These are phyloP conservation scores for Lacerta viridis DNA, from an alignment of 2,797 vertebrate genomes.

Conservation along the genomic window DNA sequence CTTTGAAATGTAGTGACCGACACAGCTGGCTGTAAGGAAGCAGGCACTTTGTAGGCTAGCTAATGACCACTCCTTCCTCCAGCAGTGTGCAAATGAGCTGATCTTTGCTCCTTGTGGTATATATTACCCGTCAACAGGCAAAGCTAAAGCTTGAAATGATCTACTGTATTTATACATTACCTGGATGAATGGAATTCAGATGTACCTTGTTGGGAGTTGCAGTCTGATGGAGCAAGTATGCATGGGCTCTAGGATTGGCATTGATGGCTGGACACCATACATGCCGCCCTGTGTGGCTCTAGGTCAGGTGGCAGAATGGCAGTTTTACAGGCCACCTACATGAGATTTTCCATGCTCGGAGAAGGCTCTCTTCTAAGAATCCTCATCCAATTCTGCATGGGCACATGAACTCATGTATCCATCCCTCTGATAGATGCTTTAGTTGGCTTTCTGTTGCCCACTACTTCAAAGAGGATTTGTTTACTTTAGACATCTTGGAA, in stretches of 20 bases:
- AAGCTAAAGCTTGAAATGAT: not conserved
- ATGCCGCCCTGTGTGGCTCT: not conserved
- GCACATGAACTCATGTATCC: not conserved
- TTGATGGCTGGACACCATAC: not conserved
- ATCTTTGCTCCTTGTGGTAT: not conserved
- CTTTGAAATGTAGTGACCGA: constrained; percentile 7
- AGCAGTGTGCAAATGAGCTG: constrained; percentile 21
- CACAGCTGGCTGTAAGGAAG: constrained; percentile 4
- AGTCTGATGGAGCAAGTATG: not conserved
- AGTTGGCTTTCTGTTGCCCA: not conserved
- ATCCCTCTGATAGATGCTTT: not conserved
- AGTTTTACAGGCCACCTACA: not conserved
- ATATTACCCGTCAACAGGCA: not conserved
- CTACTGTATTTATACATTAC: not conserved
- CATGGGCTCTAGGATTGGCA: not conserved
- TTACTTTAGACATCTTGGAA: not conserved
- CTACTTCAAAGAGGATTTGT: not conserved
- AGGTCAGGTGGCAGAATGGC: no score
- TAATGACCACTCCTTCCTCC: constrained; percentile 14
- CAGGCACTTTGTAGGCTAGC: constrained; percentile 14
- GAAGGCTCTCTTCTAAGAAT: not conserved
- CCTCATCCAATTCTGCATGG: not conserved
- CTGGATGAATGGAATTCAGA: not conserved
- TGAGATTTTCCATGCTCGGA: not conserved
- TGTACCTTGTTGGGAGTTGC: not conserved